Conservation (phyloP, 2,888 invertebrate genomes). For the Hipparchia sbordonii region DNA sequence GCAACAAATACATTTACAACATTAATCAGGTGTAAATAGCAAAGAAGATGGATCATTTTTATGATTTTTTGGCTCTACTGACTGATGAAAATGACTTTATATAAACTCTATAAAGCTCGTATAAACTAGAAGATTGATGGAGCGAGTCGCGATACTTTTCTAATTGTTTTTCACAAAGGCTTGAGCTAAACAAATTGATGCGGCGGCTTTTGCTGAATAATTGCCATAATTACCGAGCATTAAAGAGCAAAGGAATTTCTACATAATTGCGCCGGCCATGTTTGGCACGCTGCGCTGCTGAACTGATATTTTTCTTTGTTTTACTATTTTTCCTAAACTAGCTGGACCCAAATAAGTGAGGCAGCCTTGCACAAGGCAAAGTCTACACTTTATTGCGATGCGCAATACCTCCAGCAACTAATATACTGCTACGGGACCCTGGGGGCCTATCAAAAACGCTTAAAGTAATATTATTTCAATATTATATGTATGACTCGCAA, state of each 20-base stretch:
- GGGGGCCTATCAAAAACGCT: too few relatives aligned
- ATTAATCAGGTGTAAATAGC: too few relatives aligned
- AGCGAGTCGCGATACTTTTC: slow-evolving; percentile 19
- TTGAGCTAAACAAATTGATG: slow-evolving; percentile 34
- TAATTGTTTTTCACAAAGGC: slow-evolving; percentile 31
- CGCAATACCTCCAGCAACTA: too few relatives aligned
- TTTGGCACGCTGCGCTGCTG: neutral
- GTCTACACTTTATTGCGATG: too few relatives aligned
- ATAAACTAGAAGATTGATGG: slow-evolving; percentile 27
- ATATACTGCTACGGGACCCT: too few relatives aligned
- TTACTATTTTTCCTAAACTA: neutral
- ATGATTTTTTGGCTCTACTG: too few relatives aligned
- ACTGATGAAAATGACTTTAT: too few relatives aligned
- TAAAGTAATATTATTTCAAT: too few relatives aligned
- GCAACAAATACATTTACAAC: neutral
- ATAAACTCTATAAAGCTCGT: neutral
- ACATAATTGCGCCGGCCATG: slow-evolving; percentile 37
- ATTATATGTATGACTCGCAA: too few relatives aligned
- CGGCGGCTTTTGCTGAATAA: slow-evolving; percentile 50
- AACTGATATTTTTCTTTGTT: slow-evolving; percentile 20
- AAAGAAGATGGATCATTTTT: too few relatives aligned
- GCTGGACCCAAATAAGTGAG: too few relatives aligned
- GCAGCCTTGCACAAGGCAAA: too few relatives aligned
- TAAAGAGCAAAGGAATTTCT: slow-evolving; percentile 38
- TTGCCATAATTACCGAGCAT: slow-evolving; percentile 53